Conservation (phyloP, 2,797 vertebrate genomes). For the Epinephelus awoara region DNA sequence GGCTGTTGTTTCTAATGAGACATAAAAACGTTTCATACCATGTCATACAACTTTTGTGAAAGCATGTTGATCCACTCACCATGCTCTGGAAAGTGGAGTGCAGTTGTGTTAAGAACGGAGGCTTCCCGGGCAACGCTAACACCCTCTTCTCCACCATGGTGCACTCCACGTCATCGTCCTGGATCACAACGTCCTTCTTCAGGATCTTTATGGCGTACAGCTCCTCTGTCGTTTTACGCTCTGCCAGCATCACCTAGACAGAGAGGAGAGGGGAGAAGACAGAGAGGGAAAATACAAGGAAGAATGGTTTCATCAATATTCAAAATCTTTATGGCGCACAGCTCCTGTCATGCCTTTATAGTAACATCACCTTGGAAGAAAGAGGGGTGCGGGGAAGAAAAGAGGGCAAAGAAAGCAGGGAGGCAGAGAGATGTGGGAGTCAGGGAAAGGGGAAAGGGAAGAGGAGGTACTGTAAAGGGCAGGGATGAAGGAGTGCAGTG, state of each 20-base stretch:
- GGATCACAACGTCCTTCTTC: slow-evolving; percentile 98
- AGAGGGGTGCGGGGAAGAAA: not conserved
- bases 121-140: slow-evolving; percentile 93
- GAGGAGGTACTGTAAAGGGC: slow-evolving; percentile 19
- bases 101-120: slow-evolving; percentile 95
- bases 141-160: slow-evolving; percentile 99
- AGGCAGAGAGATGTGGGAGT: not conserved
- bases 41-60: not conserved
- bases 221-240: slow-evolving; percentile 94
- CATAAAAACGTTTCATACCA: accelerated
- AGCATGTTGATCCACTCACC: slow-evolving; percentile 75
- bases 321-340: slow-evolving; percentile 18
- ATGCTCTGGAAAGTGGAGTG: slow-evolving; percentile 98
- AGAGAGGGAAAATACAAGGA: slow-evolving; percentile 6
- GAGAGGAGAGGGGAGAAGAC: not conserved
- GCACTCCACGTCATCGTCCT: slow-evolving; percentile 97
- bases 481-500: slow-evolving; percentile 24
- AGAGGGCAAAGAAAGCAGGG: not conserved
- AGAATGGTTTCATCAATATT: slow-evolving; percentile 40
- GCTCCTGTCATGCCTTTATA: slow-evolving; percentile 19
- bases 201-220: slow-evolving; percentile 96
- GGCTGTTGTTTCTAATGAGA: not conserved
- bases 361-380: slow-evolving; percentile 11
- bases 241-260: slow-evolving; percentile 94
- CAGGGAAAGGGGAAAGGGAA: not conserved